Base-by-base conservation (phyloP, 2,888 invertebrate genomes). In the Chalcosyrphus nemorum region DNA sequence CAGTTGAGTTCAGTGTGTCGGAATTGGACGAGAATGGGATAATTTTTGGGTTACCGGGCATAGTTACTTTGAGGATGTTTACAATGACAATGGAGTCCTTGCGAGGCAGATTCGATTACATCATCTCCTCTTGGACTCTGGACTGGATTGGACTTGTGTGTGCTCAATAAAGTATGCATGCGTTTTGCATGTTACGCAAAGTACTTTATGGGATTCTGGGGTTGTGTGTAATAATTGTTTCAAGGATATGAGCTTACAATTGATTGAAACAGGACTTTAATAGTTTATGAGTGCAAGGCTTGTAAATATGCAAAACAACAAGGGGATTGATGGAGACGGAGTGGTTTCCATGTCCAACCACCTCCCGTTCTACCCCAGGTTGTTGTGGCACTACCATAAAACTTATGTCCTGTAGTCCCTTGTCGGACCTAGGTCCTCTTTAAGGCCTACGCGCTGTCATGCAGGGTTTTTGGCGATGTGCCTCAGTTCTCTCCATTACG, bases 1-100 rank as follows among this genome's bases (percentile, higher is more conserved):
- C 52, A 76, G 63, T 81, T 71, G n/a, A 72, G 78, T 56, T 71
- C 71, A 35, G 56, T 68, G 63, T 70, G 70, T 59, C 52, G 27
- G 29, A 35, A 17, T n/a, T n/a, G 47, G 50, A 35, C 11, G 13
- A 19, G 7, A 9, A 17, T 9, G 17, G 35, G 71, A 59, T 71
- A 59, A 63, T 63, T 74, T 56, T 56, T 74, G 24, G 74, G 63
- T 45, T 63, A 74, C 61, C 43, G 17, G 54, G 6, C n/a, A n/a
- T 11, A 47, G 24, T 57, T 29, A 15, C 13, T 56, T n/a, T 21
- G 19, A 56, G 13, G 35, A 21, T 74, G 45, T 45, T 54, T 56
- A 41, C 43, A 56, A 65, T 47, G n/a, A n/a, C n/a, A n/a, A n/a
- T 56, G 35, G 17, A 54, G 52, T 35, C 19, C 38, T 71, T 47